Conservation (phyloP, 2,888 invertebrate genomes). For the Lapara coniferarum region DNA sequence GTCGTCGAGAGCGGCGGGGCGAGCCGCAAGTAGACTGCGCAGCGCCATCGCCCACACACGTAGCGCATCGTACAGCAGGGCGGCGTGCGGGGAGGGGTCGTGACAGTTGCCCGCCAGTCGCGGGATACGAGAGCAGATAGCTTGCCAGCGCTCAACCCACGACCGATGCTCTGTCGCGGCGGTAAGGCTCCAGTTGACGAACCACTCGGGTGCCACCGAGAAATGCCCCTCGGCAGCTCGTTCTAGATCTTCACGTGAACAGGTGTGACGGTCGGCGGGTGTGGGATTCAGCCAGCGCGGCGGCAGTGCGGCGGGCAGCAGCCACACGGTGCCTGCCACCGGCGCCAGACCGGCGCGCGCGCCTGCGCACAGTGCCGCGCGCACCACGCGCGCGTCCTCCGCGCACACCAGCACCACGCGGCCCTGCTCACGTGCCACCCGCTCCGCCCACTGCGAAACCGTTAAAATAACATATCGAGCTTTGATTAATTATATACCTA, state of each 20-base stretch:
- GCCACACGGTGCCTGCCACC: constrained; percentile 91
- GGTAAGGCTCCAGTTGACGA: constrained; percentile 46
- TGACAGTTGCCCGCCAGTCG: constrained; percentile 32
- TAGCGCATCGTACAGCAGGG: constrained; percentile 67
- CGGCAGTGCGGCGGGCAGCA: constrained; percentile 90
- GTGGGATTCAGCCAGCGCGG: constrained; percentile 85
- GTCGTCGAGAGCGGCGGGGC: constrained; percentile 57
- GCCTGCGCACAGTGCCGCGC: constrained; percentile 93
- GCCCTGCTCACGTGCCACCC: constrained; percentile 70
- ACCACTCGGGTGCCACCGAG: constrained; percentile 58
- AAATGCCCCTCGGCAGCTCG: constrained; percentile 55
- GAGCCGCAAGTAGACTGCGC: constrained; percentile 44
- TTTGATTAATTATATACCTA: too few relatives aligned
- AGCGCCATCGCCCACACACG: constrained; percentile 63
- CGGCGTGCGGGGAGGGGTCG: constrained; percentile 52
- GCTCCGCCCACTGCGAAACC: constrained; percentile 60
- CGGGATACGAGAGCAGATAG: constrained; percentile 26
- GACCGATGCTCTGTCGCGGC: constrained; percentile 29
- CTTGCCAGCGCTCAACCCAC: constrained; percentile 49
- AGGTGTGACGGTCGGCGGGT: constrained; percentile 84
- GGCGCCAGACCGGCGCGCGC: constrained; percentile 87
- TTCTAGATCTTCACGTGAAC: constrained; percentile 36
- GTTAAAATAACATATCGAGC: background rate
- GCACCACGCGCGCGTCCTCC: constrained; percentile 87
- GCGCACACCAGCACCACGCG: constrained; percentile 92